Conservation (phyloP, 2,113 vertebrate species). For the Burhinus bistriatus region DNA sequence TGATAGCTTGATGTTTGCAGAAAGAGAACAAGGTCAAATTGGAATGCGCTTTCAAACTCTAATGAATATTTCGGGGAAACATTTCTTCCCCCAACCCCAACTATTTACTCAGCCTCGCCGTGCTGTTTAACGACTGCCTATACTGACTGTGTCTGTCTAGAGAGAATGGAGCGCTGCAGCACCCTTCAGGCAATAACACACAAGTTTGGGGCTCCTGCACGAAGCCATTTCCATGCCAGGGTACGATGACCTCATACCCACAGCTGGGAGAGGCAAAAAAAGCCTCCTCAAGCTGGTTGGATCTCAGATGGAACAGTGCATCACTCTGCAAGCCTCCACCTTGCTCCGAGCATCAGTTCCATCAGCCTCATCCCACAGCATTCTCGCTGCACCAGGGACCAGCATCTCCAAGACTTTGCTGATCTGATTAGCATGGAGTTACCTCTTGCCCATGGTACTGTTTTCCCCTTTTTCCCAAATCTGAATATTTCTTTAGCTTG, state of each 20-base stretch:
- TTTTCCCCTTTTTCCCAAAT: background rate
- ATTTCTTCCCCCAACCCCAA: background rate
- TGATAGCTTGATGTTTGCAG: background rate
- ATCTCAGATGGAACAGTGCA: rapidly evolving
- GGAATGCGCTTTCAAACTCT: background rate
- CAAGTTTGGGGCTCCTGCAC: background rate
- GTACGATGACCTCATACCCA: rapidly evolving
- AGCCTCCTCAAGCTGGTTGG: background rate
- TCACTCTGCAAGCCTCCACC: background rate
- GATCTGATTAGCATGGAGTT: background rate
- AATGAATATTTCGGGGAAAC: background rate
- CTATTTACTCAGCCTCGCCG: background rate
- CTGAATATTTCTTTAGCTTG: background rate
- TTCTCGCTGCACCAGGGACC: too few relatives aligned
- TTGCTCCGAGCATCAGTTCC: background rate
- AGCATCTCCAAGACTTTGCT: rapidly evolving
- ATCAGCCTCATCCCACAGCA: background rate
- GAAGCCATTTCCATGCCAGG: background rate
- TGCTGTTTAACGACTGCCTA: background rate
- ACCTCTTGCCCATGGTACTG: background rate
- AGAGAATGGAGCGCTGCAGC: rapidly evolving
- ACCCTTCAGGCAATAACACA: background rate
- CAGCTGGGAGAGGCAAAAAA: background rate
- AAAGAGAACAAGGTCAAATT: background rate
- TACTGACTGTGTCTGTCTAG: rapidly evolving